Percentiles rank a stretch among this genome's conserved stretches.
Evolutionary conservation across 2,888 invertebrate species (phyloP).

Genomic region (Endotricha flammealis): DNA sequence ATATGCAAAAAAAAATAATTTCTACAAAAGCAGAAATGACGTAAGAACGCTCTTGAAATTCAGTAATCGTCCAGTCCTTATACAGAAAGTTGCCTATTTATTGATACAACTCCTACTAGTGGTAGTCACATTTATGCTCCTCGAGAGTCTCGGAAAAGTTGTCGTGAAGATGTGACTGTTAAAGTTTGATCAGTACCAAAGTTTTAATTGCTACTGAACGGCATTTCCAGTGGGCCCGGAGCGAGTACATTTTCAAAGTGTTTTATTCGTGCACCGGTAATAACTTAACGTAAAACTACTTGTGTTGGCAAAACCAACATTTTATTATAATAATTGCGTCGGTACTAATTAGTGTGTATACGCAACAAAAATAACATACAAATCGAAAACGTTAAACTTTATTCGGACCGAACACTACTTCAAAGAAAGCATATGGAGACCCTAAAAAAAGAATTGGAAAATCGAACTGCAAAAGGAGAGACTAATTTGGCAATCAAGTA

Average conservation of each 20-base stretch:
- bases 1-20: too few relatives aligned
- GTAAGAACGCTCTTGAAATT: too few relatives aligned
- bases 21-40: too few relatives aligned
- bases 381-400: too few relatives aligned
- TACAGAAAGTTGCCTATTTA: constrained; percentile 33
- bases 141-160: constrained; percentile 41
- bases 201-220: constrained; percentile 72
- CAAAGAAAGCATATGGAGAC: too few relatives aligned
- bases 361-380: too few relatives aligned
- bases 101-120: constrained; percentile 31
- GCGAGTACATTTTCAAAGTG: constrained; percentile 44
- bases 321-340: constrained; percentile 10
- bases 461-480: too few relatives aligned
- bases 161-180: constrained; percentile 57
- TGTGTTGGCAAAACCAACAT: constrained; percentile 7
- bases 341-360: constrained; percentile 9
- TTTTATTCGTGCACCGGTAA: constrained; percentile 45
- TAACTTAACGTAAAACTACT: constrained; percentile 26
- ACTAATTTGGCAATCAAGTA: too few relatives aligned
- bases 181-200: constrained; percentile 68
- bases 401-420: too few relatives aligned
- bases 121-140: constrained; percentile 41
- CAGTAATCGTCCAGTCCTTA: too few relatives aligned
- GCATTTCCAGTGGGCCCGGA: constrained; percentile 45
- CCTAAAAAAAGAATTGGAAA: too few relatives aligned